Conservation (phyloP, 2,888 invertebrate genomes). For the Elegia similella region DNA sequence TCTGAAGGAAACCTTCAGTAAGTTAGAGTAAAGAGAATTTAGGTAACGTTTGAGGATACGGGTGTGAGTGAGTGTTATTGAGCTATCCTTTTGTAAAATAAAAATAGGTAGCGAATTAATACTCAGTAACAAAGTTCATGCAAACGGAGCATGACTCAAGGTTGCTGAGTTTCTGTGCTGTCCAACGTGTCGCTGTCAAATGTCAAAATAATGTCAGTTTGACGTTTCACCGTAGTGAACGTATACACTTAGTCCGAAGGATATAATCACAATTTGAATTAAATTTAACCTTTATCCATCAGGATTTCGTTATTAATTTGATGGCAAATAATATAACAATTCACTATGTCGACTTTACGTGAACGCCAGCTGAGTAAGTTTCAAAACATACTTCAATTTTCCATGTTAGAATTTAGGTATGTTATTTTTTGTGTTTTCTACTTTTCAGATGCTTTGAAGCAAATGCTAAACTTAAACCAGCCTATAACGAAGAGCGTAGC, state of each 20-base stretch:
- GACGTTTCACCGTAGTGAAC: conserved; percentile 5
- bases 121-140: background rate
- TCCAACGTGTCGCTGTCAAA: conserved; percentile 23
- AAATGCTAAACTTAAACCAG: conserved; percentile 97
- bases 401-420: too few relatives aligned
- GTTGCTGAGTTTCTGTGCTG: background rate
- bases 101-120: too few relatives aligned
- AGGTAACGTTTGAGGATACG: too few relatives aligned
- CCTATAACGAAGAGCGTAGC: conserved; percentile 88
- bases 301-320: conserved; percentile 31
- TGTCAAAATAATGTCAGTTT: conserved; percentile 14
- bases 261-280: background rate
- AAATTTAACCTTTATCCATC: conserved; percentile 11
- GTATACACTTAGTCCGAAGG: background rate
- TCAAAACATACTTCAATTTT: background rate
- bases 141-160: background rate
- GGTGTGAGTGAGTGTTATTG: too few relatives aligned
- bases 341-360: conserved; percentile 84
- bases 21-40: too few relatives aligned
- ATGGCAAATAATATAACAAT: conserved; percentile 35
- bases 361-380: conserved; percentile 87
- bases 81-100: too few relatives aligned
- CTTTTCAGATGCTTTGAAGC: conserved; percentile 92
- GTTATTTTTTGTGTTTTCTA: conserved; percentile 23
- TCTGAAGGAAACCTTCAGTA: too few relatives aligned